Conservation (phyloP, 2,113 vertebrate species). For the Ramphastos sulfuratus region DNA sequence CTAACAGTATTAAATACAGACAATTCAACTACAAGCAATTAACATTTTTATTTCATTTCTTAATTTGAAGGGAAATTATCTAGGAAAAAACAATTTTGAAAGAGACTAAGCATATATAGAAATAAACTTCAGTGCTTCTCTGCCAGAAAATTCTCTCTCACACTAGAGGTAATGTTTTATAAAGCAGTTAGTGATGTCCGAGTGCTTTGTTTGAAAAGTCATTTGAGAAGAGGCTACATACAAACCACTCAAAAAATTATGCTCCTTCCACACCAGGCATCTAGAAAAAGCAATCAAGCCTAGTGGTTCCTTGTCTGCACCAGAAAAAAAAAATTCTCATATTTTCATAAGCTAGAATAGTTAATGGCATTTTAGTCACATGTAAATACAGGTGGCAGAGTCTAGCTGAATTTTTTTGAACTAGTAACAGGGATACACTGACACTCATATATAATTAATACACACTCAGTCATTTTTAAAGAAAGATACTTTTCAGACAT, state of each 20-base stretch:
- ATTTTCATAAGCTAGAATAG: background rate
- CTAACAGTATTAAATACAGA: background rate
- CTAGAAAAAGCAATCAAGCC: background rate
- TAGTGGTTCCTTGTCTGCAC: background rate
- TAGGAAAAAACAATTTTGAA: background rate
- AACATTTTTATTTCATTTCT: constrained; percentile 13
- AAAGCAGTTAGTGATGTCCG: background rate
- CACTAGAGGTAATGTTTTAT: background rate
- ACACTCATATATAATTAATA: constrained; percentile 51
- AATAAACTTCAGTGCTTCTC: background rate
- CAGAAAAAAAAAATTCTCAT: background rate
- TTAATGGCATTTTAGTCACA: constrained; percentile 16
- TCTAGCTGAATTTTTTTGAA: constrained; percentile 14
- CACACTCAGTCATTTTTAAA: background rate
- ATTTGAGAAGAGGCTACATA: background rate
- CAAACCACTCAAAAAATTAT: background rate
- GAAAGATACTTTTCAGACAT: constrained; percentile 26
- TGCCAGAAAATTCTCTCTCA: background rate
- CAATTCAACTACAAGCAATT: background rate
- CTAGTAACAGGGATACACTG: constrained; percentile 30
- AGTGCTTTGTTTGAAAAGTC: background rate
- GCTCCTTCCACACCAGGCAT: background rate
- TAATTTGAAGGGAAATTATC: background rate
- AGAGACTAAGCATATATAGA: background rate
- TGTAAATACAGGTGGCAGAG: background rate